Evolutionary conservation across 2,888 invertebrate species (phyloP), one percentile per base, ranked within the genome.

Genomic region (Melangyna quadrimaculata): DNA sequence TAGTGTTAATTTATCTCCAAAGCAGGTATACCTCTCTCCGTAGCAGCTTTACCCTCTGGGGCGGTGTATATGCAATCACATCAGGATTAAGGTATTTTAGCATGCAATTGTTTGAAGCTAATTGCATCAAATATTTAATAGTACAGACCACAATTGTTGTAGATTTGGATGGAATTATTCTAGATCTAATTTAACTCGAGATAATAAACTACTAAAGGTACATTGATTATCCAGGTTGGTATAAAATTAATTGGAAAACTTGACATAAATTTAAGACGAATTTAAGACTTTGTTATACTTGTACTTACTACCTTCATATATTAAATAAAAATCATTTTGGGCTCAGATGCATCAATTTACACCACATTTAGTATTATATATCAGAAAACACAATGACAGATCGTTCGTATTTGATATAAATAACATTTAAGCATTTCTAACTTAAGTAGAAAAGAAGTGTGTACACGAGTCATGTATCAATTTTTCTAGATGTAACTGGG

Each of bases 371-470:
- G 8, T 22, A 6, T 43, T 19, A 14, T 3, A 22, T 59, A 45
- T 9, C 19, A n/a, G 32, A 24, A 35, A 32, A 35, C 24, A 67
- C 67, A 67, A 67, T 67, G 67, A 67, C 67, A 67, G 51, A 67
- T 67, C 67, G 67, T 67, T 35, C 29, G 32, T 29, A 17, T 43
- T 27, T 59, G 43, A 43, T 63, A 27, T 43, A 43, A 27, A 43
- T 63, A 19, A 61, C n/a, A 63, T 29, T 43, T 61, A 10, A 65
- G 10, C 45, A 32, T 65, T 45, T 29, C 19, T 65, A 14, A 43
- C 63, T 27, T 43, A 24, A 63, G 43, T 43, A 17, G 63, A 65
- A 65, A 45, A 27, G 24, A 17, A 27, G 27, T 43, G 24, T 43
- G 22, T 37, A 29, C 43, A 63, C 63, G 43, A 43, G 63, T 63